Evolutionary conservation across 2,888 invertebrate genomes (phyloP).

Genomic region (Xiphydria camelus): DNA sequence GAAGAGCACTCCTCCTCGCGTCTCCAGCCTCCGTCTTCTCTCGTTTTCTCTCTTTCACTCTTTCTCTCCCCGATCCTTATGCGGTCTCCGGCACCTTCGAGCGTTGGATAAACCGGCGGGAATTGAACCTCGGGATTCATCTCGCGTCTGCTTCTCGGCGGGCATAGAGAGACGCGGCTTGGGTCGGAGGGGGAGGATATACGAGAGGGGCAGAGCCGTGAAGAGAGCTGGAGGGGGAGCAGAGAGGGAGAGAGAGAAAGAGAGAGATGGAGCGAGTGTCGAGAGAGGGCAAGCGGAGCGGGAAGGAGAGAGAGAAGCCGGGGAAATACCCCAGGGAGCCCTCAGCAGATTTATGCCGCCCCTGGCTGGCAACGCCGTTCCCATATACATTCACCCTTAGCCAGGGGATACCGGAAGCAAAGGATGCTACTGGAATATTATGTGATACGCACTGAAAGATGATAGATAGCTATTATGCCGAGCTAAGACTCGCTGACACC

Average conservation of each 20-base stretch:
- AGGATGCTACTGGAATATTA: conserved; percentile 49
- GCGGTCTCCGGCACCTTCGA: conserved; percentile 31
- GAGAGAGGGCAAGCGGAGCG: conserved; percentile 10
- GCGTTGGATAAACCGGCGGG: conserved; percentile 47
- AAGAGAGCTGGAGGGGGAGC: conserved; percentile 11
- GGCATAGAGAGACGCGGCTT: conserved; percentile 1
- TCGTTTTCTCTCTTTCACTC: conserved; percentile 12
- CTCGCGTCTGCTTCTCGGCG: conserved; percentile 37
- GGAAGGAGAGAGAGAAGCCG: conserved; percentile 38
- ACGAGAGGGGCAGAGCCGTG: conserved; percentile 14
- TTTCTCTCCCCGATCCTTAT: conserved; percentile 15
- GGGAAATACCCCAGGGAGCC: conserved; percentile 53
- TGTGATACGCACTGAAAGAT: conserved; percentile 48
- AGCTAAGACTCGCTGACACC: conserved; percentile 41
- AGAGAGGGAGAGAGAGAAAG: conserved; percentile 14
- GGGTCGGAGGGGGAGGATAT: conserved; percentile 14
- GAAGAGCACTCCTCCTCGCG: conserved; percentile 10
- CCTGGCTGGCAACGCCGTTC: conserved; percentile 40
- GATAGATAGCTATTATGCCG: conserved; percentile 52
- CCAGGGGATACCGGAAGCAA: conserved; percentile 26
- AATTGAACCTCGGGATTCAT: conserved; percentile 54
- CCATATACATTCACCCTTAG: conserved; percentile 28
- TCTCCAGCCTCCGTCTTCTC: conserved; percentile 5
- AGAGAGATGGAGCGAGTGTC: conserved; percentile 7
- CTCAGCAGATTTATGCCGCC: conserved; percentile 55